Evolutionary conservation across 2,113 vertebrate species (phyloP).

Genomic region (Centropus unirufus): DNA sequence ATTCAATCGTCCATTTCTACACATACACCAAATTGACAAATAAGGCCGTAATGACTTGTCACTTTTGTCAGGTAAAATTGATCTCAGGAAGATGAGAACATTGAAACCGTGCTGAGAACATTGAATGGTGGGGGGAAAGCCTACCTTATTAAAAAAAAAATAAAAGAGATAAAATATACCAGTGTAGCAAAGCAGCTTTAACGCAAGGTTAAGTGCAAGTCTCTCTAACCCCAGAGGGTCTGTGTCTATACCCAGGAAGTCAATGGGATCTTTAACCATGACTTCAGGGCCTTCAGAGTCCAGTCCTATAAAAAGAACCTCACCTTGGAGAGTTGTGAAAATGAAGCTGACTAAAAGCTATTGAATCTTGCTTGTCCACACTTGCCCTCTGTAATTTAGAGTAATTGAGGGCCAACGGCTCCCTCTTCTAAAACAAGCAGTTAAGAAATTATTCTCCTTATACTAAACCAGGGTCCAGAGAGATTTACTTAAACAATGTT

Average conservation of each 20-base stretch:
- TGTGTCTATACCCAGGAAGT: neutral
- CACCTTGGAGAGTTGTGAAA: neutral
- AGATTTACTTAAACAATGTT: conserved; percentile 38
- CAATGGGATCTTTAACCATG: conserved; percentile 24
- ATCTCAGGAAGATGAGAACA: conserved; percentile 60
- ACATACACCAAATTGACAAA: conserved; percentile 32
- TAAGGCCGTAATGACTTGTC: conserved; percentile 49
- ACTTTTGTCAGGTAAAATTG: conserved; percentile 55
- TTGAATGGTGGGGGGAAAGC: conserved; percentile 12
- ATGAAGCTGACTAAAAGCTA: conserved; percentile 27
- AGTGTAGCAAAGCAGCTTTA: neutral
- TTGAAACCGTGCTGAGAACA: neutral
- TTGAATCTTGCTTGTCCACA: neutral
- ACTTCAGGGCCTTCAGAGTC: conserved; percentile 43
- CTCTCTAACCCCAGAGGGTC: neutral
- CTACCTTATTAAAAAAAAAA: neutral
- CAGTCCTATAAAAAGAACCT: conserved; percentile 1
- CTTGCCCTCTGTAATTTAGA: conserved; percentile 26
- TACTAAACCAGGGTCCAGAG: neutral
- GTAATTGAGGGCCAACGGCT: conserved; percentile 35
- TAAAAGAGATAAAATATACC: neutral
- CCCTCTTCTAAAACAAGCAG: conserved; percentile 6
- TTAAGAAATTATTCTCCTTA: conserved; percentile 27
- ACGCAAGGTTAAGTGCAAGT: neutral
- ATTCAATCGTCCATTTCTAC: neutral